phyloP scores from a whole-genome alignment of 2,113 vertebrate genomes.

The Cyphomyrus plagiostoma region DNA sequence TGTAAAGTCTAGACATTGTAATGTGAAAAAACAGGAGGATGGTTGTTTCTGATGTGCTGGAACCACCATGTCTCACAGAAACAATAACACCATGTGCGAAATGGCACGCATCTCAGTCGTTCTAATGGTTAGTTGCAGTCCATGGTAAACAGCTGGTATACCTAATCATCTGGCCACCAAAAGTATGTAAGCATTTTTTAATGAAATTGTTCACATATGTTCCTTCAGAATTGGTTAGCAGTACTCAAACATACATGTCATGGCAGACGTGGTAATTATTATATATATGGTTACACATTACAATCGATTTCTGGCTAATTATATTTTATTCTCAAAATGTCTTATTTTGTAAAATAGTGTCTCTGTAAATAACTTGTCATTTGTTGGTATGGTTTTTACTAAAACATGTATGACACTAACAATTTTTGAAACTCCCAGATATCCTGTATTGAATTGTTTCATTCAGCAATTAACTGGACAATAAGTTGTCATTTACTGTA shows the following conservation, averaged over 20 bases:
- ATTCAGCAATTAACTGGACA: neutral
- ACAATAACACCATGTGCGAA: neutral
- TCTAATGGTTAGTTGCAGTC: neutral
- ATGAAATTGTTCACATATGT: neutral
- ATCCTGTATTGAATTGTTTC: neutral
- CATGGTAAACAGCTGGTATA: neutral
- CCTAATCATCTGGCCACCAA: neutral
- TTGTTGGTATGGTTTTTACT: constrained; percentile 14
- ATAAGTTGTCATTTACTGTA: neutral
- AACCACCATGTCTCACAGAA: neutral
- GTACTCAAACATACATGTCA: neutral
- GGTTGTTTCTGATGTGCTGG: neutral
- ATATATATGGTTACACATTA: neutral
- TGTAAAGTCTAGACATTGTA: neutral
- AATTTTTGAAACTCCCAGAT: neutral
- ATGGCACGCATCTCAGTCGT: neutral
- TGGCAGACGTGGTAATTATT: neutral
- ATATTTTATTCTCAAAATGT: constrained; percentile 25
- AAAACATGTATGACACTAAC: neutral
- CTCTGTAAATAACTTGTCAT: constrained; percentile 35
- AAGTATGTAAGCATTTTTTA: neutral
- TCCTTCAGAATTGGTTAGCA: neutral
- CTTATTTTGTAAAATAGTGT: constrained; percentile 35
- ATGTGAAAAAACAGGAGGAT: neutral
- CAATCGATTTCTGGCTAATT: neutral